A percentile compares a stretch with the other conserved stretches of the same genome.
Evolutionary conservation across 2,888 invertebrate genomes (phyloP).

Genomic region (Diploptera punctata): DNA sequence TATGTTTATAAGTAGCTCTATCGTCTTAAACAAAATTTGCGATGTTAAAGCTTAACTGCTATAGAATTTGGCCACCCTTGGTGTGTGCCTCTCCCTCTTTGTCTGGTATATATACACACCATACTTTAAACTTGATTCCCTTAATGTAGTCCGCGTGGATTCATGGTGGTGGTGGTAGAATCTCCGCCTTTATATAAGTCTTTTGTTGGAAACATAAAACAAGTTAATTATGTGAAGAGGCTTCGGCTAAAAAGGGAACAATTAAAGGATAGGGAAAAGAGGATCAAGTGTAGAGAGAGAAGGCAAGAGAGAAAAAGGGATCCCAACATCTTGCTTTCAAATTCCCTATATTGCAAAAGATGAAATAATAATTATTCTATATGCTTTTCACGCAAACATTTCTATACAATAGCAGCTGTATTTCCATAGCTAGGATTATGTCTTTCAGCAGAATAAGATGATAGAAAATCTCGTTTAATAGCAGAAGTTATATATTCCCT

Average conservation of each 20-base stretch:
- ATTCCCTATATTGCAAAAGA: neutral
- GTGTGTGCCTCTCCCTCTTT: too few species aligned
- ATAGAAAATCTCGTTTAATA: neutral
- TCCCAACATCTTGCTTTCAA: too few species aligned
- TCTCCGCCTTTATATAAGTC: conserved; percentile 24
- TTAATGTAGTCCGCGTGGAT: conserved; percentile 38
- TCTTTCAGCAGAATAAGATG: neutral
- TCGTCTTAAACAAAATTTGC: too few species aligned
- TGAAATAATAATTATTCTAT: conserved; percentile 14
- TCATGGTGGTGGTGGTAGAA: conserved; percentile 28
- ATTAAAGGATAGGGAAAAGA: conserved; percentile 35
- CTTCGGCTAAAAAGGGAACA: conserved; percentile 37
- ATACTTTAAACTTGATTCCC: conserved; percentile 37
- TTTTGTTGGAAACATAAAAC: conserved; percentile 36
- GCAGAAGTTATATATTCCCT: too few species aligned
- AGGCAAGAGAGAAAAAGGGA: neutral
- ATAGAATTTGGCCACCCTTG: too few species aligned
- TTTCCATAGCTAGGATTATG: neutral
- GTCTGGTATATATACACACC: too few species aligned
- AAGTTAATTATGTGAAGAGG: conserved; percentile 40
- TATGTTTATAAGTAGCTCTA: too few species aligned
- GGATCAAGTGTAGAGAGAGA: conserved; percentile 5
- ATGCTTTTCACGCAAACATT: neutral
- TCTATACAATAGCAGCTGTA: neutral
- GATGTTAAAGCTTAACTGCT: too few species aligned